Evolutionary conservation across 2,113 vertebrate genomes (phyloP).

Genomic region (Notothenia rossii): DNA sequence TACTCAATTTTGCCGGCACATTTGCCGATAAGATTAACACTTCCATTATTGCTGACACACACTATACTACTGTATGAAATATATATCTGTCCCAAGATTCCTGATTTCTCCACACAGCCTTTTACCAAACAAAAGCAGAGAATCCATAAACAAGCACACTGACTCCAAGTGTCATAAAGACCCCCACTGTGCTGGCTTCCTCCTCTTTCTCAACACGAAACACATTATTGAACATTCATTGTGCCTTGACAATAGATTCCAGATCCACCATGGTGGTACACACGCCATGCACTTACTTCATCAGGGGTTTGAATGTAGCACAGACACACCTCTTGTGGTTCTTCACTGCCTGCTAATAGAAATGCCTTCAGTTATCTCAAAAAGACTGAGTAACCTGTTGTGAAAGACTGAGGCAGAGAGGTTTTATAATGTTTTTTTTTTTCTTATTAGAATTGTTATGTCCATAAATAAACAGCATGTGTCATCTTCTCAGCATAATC

Average conservation of each 20-base stretch:
- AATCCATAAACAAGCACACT: slow-evolving; percentile 27
- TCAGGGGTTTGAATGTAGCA: slow-evolving; percentile 6
- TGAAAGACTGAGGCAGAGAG: background rate
- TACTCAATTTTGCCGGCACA: background rate
- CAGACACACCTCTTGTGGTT: background rate
- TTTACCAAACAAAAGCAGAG: slow-evolving; percentile 14
- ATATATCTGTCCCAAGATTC: background rate
- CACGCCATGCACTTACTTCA: slow-evolving; percentile 53
- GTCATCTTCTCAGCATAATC: slow-evolving; percentile 68
- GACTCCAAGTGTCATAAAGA: slow-evolving; percentile 35
- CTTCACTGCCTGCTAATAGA: background rate
- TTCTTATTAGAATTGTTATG: slow-evolving; percentile 16
- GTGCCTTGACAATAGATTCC: slow-evolving; percentile 57
- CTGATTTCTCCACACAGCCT: background rate
- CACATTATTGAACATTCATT: slow-evolving; percentile 59
- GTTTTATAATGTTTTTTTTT: slow-evolving; percentile 3
- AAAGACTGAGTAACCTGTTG: slow-evolving; percentile 1
- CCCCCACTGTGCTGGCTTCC: slow-evolving; percentile 37
- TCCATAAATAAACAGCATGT: slow-evolving; percentile 47
- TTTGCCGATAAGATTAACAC: background rate
- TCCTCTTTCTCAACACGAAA: slow-evolving; percentile 47
- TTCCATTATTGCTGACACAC: background rate
- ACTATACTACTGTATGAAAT: background rate
- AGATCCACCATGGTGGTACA: slow-evolving; percentile 37
- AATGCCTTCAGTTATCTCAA: slow-evolving; percentile 7